A percentile compares a stretch with the other conserved stretches of the same genome.
phyloP scores from a whole-genome alignment of 2,888 invertebrate genomes.

The Pseudeuparius sepicola region DNA sequence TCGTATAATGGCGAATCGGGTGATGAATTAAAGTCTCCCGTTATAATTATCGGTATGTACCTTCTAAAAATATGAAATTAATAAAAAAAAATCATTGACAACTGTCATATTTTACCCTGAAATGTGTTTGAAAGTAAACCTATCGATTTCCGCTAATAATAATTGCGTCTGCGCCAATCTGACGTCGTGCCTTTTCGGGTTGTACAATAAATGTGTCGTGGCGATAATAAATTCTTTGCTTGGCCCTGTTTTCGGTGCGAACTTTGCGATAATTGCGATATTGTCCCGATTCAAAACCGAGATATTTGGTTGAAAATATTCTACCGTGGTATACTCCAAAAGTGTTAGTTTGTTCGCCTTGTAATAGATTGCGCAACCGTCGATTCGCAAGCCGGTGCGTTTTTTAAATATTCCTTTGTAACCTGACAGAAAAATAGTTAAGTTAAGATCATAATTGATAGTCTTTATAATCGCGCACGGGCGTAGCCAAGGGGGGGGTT shows the following conservation, averaged over 20 bases:
- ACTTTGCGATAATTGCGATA: conserved; percentile 70
- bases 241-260: conserved; percentile 46
- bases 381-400: conserved; percentile 66
- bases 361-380: conserved; percentile 89
- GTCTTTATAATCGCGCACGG: too few species aligned
- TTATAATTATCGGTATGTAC: conserved; percentile 72
- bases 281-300: conserved; percentile 74
- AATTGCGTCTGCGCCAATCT: conserved; percentile 80
- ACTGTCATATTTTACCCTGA: too few species aligned
- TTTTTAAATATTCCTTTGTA: conserved; percentile 72
- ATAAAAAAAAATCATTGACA: too few species aligned
- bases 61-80: conserved; percentile 18
- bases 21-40: conserved; percentile 87
- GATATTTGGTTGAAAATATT: conserved; percentile 54
- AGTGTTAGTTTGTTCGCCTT: conserved; percentile 56
- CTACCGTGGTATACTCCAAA: conserved; percentile 56
- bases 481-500: too few species aligned
- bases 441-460: too few species aligned
- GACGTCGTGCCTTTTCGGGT: conserved; percentile 81
- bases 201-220: conserved; percentile 91
- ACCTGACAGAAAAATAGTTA: too few species aligned
- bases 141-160: conserved; percentile 75
- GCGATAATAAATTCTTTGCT: conserved; percentile 61
- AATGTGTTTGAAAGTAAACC: conserved; percentile 48
- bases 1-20: conserved; percentile 63